Conservation (phyloP, 2,888 invertebrate genomes). For the Stenurella melanura region DNA sequence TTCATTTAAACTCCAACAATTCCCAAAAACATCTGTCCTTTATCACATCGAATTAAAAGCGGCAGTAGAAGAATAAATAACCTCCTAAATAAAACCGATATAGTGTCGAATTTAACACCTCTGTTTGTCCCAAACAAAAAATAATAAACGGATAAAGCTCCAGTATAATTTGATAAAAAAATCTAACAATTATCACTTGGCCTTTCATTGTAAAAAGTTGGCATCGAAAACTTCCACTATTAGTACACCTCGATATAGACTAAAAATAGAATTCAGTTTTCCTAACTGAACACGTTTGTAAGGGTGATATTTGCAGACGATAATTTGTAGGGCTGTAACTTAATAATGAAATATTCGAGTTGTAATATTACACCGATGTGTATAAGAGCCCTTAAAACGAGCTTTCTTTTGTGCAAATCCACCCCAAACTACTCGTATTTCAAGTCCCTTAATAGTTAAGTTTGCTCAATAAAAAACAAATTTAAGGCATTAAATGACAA, state of each 20-base stretch:
- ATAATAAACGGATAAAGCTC: conserved; percentile 61
- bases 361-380: conserved; percentile 69
- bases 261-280: background rate
- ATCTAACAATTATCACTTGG: conserved; percentile 47
- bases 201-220: conserved; percentile 37
- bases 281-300: conserved; percentile 31
- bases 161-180: conserved; percentile 59
- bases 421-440: conserved; percentile 68
- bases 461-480: conserved; percentile 69
- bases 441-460: conserved; percentile 67
- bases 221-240: conserved; percentile 10
- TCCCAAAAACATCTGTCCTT: conserved; percentile 25
- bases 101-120: conserved; percentile 67
- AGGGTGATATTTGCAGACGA: conserved; percentile 35
- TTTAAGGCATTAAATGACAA: conserved; percentile 66
- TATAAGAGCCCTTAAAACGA: conserved; percentile 72
- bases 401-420: conserved; percentile 67
- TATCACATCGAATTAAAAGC: conserved; percentile 7
- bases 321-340: conserved; percentile 63
- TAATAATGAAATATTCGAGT: conserved; percentile 66
- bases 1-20: background rate
- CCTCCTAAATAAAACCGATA: conserved; percentile 39
- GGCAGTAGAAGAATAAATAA: background rate
- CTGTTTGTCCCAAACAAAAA: conserved; percentile 68
- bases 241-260: background rate